Evolutionary conservation across 2,797 vertebrate genomes (phyloP).

Genomic region (Holocentrus rufus): DNA sequence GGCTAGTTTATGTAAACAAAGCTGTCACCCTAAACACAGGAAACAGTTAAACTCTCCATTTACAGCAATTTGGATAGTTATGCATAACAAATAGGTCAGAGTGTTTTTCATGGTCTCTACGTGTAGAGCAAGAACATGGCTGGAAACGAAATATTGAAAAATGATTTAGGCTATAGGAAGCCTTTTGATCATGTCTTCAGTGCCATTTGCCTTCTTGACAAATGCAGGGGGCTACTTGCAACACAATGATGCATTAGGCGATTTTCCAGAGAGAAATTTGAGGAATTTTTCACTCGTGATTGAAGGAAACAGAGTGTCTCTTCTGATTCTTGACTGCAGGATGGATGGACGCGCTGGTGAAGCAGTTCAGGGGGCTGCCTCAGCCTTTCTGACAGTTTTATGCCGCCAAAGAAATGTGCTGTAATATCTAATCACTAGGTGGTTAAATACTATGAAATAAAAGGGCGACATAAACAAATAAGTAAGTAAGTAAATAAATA

Average conservation of each 20-base stretch:
- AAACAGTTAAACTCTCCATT: too few relatives aligned
- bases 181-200: background rate
- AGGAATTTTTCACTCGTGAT: conserved; percentile 25
- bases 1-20: too few relatives aligned
- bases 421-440: too few relatives aligned
- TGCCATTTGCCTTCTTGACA: conserved; percentile 20
- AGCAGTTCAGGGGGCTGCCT: too few relatives aligned
- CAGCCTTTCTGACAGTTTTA: conserved; percentile 12
- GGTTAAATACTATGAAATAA: too few relatives aligned
- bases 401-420: background rate
- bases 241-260: conserved; percentile 33
- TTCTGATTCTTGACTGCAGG: conserved; percentile 26
- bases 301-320: conserved; percentile 23
- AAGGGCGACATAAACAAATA: too few relatives aligned
- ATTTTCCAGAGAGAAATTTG: conserved; percentile 12
- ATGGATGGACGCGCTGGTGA: conserved; percentile 1
- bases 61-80: too few relatives aligned
- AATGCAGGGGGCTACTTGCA: background rate
- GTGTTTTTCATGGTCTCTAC: background rate
- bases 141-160: too few relatives aligned
- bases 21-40: too few relatives aligned
- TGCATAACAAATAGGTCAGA: too few relatives aligned
- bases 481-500: too few relatives aligned
- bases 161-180: background rate
- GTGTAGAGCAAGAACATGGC: background rate